A percentile compares a stretch with the other conserved stretches of the same genome.
phyloP scores from a whole-genome alignment of 2,888 invertebrate species.

The Drosophila parthenogenetica region DNA sequence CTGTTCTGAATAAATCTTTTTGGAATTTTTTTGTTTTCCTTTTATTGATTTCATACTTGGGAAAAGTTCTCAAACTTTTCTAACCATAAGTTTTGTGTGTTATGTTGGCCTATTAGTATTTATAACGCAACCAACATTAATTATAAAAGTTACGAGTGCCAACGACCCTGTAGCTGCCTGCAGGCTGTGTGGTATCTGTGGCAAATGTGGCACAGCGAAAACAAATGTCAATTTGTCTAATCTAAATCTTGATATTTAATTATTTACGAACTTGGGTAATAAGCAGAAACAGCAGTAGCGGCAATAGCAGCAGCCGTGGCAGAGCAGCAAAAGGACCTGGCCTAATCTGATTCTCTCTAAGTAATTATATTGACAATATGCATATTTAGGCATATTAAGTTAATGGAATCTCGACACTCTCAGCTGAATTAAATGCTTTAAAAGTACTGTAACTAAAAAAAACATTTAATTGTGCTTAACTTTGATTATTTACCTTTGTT shows the following conservation, averaged over 20 bases:
- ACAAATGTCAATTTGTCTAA: constrained; percentile 16
- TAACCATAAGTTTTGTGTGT: not conserved
- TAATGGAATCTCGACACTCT: too few species aligned
- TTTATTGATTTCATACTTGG: not conserved
- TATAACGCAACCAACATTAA: constrained; percentile 6
- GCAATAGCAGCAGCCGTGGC: too few species aligned
- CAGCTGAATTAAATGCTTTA: too few species aligned
- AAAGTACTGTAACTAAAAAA: too few species aligned
- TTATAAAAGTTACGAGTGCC: constrained; percentile 16
- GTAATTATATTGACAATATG: not conserved
- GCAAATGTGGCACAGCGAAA: constrained; percentile 3
- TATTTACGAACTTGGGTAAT: constrained; percentile 19
- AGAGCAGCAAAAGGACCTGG: too few species aligned
- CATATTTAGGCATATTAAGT: constrained; percentile 3
- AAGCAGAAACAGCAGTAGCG: not conserved
- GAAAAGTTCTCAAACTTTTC: not conserved
- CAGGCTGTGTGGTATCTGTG: constrained; percentile 5
- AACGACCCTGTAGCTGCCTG: constrained; percentile 4
- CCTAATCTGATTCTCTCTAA: not conserved
- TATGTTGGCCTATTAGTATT: not conserved
- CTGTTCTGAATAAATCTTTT: not conserved
- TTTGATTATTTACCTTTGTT: not conserved
- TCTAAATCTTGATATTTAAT: constrained; percentile 17
- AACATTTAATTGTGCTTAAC: too few species aligned
- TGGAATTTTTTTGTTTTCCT: not conserved